phyloP scores from a whole-genome alignment of 2,113 vertebrate genomes.

The Laterallus jamaicensis region DNA sequence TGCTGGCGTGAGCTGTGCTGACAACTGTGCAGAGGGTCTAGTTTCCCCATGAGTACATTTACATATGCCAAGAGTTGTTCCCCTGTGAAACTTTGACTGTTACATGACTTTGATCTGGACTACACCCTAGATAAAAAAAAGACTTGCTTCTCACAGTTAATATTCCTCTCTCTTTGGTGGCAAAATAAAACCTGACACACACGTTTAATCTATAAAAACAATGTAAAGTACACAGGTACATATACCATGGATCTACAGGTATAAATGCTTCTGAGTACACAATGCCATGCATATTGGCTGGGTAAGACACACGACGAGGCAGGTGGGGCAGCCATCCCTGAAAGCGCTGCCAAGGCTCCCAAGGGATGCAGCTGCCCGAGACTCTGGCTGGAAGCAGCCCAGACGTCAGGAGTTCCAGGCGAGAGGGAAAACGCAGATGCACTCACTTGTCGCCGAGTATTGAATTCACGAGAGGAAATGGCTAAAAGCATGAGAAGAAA shows the following conservation, averaged over 20 bases:
- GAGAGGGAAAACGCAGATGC: not conserved
- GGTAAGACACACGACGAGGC: not conserved
- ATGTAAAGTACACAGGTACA: not conserved
- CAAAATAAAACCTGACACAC: not conserved
- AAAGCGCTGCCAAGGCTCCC: slow-evolving; percentile 16
- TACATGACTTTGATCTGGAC: not conserved
- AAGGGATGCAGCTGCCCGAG: slow-evolving; percentile 11
- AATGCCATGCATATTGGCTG: not conserved
- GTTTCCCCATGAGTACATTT: not conserved
- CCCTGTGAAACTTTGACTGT: not conserved
- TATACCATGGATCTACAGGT: rapidly evolving
- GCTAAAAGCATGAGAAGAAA: not conserved
- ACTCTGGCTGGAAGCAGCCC: slow-evolving; percentile 13
- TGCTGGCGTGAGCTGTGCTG: slow-evolving; percentile 53
- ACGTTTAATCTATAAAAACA: not conserved
- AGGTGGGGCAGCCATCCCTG: slow-evolving; percentile 23
- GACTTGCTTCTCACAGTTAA: not conserved
- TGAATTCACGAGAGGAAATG: not conserved
- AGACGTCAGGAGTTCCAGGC: not conserved
- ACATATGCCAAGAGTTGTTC: not conserved
- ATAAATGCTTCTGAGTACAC: not conserved
- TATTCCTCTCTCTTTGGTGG: not conserved
- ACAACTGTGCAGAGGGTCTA: slow-evolving; percentile 66
- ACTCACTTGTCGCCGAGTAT: not conserved
- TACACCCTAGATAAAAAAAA: not conserved